A percentile compares a stretch with the other conserved stretches of the same genome.
Evolutionary conservation across 2,113 vertebrate species (phyloP).

Genomic region (Podiceps cristatus): DNA sequence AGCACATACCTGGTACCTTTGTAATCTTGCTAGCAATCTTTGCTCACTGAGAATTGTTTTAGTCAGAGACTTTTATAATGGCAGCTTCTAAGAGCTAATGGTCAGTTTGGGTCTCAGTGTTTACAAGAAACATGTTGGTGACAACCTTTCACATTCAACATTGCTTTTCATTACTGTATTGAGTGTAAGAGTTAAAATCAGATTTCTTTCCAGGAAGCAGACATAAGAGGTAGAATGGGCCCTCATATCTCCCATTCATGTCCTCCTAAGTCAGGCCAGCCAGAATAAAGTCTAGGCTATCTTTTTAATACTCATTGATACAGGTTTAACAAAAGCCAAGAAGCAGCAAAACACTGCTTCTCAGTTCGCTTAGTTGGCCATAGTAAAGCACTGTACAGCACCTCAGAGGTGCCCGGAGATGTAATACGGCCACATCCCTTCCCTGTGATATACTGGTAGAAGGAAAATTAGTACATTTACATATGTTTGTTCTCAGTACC

Average conservation of each 20-base stretch:
- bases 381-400: background rate
- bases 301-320: background rate
- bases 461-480: background rate
- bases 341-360: background rate
- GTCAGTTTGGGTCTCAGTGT: background rate
- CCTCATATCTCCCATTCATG: background rate
- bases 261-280: background rate
- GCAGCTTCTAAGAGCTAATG: background rate
- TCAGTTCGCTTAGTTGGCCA: background rate
- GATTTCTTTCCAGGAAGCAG: background rate
- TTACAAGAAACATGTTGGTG: background rate
- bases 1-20: background rate
- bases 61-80: background rate
- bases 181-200: background rate
- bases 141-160: background rate
- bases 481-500: rapidly evolving
- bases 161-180: background rate
- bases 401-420: background rate
- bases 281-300: background rate
- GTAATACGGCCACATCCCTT: background rate
- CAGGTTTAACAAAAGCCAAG: background rate
- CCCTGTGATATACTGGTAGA: background rate
- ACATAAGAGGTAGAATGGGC: background rate
- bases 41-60: background rate
- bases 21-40: background rate